Evolutionary conservation across 2,797 vertebrate genomes (phyloP).

Genomic region (Orestias chungarensis): DNA sequence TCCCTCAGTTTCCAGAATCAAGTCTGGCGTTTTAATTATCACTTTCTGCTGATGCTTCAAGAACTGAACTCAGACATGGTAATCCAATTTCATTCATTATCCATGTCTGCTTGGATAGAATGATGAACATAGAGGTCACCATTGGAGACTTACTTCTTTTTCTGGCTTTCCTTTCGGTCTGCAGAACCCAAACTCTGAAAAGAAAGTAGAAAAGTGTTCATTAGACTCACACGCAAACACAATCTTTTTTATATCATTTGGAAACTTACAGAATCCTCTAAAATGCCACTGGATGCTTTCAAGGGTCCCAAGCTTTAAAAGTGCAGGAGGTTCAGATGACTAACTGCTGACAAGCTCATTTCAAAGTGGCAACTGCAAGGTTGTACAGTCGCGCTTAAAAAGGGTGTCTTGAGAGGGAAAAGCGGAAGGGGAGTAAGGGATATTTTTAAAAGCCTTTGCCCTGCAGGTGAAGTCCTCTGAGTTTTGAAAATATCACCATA

Average conservation of each 20-base stretch:
- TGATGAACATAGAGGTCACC: not conserved
- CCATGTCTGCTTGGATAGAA: not conserved
- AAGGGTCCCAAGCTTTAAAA: not conserved
- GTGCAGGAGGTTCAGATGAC: not conserved
- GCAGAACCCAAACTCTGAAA: slow-evolving; percentile 91
- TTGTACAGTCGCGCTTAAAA: not conserved
- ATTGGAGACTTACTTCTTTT: slow-evolving; percentile 82
- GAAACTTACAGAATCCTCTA: not conserved
- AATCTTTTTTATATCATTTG: not conserved
- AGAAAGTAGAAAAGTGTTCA: slow-evolving; percentile 43
- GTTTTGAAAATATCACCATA: slow-evolving; percentile 21
- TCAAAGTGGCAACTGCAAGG: not conserved
- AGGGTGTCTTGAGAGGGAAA: not conserved
- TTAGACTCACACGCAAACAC: slow-evolving; percentile 21
- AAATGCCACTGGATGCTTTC: not conserved
- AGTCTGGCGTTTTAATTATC: no score
- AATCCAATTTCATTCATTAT: not conserved
- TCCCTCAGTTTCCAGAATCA: no score
- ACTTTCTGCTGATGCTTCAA: not conserved
- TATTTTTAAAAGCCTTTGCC: slow-evolving; percentile 22
- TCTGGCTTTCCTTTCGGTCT: slow-evolving; percentile 87
- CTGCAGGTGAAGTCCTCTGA: slow-evolving; percentile 23
- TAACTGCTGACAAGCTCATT: not conserved
- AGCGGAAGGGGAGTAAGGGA: not conserved
- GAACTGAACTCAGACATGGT: not conserved